phyloP scores from a whole-genome alignment of 2,113 vertebrate species.

The Regulus satrapa region DNA sequence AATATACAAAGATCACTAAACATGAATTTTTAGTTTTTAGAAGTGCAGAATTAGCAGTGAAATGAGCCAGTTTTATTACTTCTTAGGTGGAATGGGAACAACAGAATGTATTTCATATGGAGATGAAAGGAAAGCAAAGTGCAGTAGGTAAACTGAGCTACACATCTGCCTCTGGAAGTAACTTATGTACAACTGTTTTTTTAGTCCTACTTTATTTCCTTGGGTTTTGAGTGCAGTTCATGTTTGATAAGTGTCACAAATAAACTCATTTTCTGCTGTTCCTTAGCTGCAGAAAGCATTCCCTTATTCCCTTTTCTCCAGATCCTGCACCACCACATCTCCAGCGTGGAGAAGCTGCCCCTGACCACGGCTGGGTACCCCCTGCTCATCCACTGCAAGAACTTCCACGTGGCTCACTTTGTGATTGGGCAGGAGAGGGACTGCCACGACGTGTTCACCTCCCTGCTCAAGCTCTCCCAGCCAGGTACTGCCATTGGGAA shows the following conservation, averaged over 20 bases:
- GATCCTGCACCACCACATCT: conserved; percentile 82
- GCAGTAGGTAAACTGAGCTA: not conserved
- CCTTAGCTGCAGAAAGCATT: not conserved
- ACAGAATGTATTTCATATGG: not conserved
- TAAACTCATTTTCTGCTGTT: not conserved
- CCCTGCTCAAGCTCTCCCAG: conserved; percentile 79
- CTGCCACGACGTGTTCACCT: conserved; percentile 77
- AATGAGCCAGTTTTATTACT: not conserved
- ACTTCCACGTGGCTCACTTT: conserved; percentile 76
- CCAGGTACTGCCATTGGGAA: conserved; percentile 55
- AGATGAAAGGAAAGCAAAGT: not conserved
- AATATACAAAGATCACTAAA: not conserved
- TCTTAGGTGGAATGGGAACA: not conserved
- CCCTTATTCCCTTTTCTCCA: conserved; percentile 30
- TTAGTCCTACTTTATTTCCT: not conserved
- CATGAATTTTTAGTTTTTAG: not conserved
- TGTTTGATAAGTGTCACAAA: not conserved
- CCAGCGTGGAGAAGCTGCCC: conserved; percentile 73
- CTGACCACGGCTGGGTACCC: conserved; percentile 70
- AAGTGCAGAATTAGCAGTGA: not conserved
- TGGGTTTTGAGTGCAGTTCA: not conserved
- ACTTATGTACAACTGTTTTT: not conserved
- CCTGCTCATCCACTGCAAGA: conserved; percentile 79
- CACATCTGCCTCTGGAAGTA: not conserved
- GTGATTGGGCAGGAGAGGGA: conserved; percentile 75